These are phyloP conservation scores for Archegozetes longisetosus DNA, from an alignment of 1,140 invertebrate species.

Conservation along the genomic window DNA sequence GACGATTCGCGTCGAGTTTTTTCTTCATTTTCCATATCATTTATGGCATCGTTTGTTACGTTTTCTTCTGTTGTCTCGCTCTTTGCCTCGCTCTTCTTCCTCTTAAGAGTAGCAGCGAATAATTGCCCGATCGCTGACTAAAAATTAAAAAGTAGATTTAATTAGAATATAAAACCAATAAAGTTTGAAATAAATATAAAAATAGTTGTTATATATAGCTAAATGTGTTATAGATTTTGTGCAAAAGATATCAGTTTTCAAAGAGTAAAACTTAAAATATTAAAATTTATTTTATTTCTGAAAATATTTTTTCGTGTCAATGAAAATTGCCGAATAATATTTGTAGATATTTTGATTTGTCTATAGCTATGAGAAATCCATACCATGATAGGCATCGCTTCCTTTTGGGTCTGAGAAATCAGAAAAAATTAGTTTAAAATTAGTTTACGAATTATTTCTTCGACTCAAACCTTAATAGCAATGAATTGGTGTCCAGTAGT, in stretches of 20 bases:
- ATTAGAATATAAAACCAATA: too few species aligned
- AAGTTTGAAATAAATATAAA: too few species aligned
- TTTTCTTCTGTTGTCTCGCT: neutral
- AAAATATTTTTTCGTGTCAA: too few species aligned
- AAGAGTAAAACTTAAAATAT: too few species aligned
- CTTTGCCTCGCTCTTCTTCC: neutral
- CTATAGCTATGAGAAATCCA: neutral
- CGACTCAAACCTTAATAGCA: slow-evolving; percentile 69
- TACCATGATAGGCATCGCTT: slow-evolving; percentile 11
- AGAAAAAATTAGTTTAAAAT: neutral
- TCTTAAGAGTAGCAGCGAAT: slow-evolving; percentile 4
- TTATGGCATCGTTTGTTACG: neutral
- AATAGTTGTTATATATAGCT: too few species aligned
- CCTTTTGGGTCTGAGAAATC: slow-evolving; percentile 12
- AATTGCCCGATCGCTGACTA: slow-evolving; percentile 7
- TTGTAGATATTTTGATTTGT: neutral
- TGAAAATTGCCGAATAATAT: neutral
- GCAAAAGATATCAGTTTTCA: too few species aligned
- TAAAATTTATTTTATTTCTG: too few species aligned
- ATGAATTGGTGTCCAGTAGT: slow-evolving; percentile 93
- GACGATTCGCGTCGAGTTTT: neutral
- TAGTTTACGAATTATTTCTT: too few species aligned
- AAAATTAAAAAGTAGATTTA: neutral
- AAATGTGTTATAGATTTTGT: too few species aligned
- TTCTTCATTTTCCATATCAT: too few species aligned